Percentiles rank a stretch among this genome's conserved stretches.
These are phyloP conservation scores for Caenorhabditis tropicalis DNA, from an alignment of 1,140 invertebrate genomes.

Conservation along the genomic window DNA sequence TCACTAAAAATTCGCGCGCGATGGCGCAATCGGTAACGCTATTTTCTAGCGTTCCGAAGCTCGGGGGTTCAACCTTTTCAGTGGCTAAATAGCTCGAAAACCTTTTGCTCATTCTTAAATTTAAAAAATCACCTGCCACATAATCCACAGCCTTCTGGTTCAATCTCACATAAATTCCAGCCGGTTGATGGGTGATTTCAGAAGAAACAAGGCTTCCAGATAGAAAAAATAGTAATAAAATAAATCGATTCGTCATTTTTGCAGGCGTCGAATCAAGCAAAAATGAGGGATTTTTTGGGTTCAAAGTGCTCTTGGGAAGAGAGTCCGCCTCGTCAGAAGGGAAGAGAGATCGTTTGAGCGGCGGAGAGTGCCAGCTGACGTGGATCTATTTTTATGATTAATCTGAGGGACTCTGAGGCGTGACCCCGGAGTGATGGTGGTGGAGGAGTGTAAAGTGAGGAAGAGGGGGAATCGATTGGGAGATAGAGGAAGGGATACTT, in stretches of 20 bases:
- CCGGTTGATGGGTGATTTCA: background rate
- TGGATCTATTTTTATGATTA: conserved; percentile 39
- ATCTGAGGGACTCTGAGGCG: background rate
- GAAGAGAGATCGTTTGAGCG: background rate
- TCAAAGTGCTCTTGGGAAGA: background rate
- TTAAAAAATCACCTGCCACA: conserved; percentile 12
- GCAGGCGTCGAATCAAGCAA: background rate
- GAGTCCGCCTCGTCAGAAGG: background rate
- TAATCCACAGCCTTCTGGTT: conserved; percentile 49
- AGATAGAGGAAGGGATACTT: background rate
- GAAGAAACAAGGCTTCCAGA: background rate
- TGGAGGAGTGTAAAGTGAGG: background rate
- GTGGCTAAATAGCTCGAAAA: background rate
- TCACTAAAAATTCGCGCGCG: no score
- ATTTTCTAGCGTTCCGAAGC: background rate
- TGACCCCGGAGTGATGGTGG: background rate
- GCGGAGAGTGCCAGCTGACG: conserved; percentile 19
- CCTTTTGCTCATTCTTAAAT: background rate
- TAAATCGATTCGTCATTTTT: background rate
- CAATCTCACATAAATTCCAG: conserved; percentile 43
- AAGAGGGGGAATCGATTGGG: background rate
- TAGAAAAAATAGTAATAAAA: background rate
- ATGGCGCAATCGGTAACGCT: no score
- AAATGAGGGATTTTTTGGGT: background rate
- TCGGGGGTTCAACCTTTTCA: background rate